Evolutionary conservation across 2,797 vertebrate genomes (phyloP).

Genomic region (Iguana delicatissima): DNA sequence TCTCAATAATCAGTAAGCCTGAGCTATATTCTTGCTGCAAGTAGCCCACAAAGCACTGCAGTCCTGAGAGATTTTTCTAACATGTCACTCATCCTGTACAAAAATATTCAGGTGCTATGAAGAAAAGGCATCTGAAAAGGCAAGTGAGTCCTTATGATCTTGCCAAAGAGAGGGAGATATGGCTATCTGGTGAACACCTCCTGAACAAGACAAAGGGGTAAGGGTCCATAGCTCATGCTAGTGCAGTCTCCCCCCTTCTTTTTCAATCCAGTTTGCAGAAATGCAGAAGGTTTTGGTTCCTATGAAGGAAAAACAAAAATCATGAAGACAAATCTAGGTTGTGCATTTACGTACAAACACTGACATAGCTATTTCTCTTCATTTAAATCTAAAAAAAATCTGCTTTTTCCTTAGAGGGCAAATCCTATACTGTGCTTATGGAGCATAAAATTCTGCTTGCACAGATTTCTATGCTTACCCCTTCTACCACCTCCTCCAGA

Average conservation of each 20-base stretch:
- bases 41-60: slow-evolving; percentile 6
- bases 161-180: neutral
- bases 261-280: slow-evolving; percentile 53
- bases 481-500: too few relatives aligned
- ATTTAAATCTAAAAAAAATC: neutral
- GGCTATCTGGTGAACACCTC: slow-evolving; percentile 6
- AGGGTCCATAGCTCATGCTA: slow-evolving; percentile 43
- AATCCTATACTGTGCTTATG: too few relatives aligned
- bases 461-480: too few relatives aligned
- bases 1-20: neutral
- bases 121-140: slow-evolving; percentile 27
- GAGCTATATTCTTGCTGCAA: neutral
- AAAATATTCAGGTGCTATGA: neutral
- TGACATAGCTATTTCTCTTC: neutral
- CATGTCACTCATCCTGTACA: neutral
- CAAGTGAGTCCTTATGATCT: slow-evolving; percentile 41
- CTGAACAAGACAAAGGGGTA: slow-evolving; percentile 49
- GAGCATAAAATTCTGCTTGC: too few relatives aligned
- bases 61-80: slow-evolving; percentile 25
- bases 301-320: slow-evolving; percentile 48
- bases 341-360: neutral
- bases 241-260: slow-evolving; percentile 39
- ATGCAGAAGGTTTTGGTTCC: slow-evolving; percentile 61
- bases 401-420: neutral
- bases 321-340: neutral